Conservation (phyloP, 2,797 vertebrate species). For the Phoxinus dragarum region DNA sequence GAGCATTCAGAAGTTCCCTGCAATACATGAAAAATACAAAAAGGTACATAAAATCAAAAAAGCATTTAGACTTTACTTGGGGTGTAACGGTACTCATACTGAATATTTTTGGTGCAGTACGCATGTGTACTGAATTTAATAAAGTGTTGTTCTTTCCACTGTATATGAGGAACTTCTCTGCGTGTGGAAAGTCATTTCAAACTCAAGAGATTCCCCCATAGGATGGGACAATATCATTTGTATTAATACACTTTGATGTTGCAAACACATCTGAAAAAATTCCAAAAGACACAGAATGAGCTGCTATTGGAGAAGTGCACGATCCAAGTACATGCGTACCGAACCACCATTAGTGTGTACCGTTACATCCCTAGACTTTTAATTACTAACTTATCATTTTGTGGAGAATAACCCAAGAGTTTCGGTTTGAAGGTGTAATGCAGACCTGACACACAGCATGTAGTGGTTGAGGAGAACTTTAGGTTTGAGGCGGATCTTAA, state of each 20-base stretch:
- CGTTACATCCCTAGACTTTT: neutral
- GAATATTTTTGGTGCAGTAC: neutral
- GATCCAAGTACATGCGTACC: neutral
- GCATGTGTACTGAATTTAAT: neutral
- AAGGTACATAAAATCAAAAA: constrained; percentile 1
- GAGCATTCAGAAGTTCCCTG: constrained; percentile 93
- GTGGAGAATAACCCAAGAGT: neutral
- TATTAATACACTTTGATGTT: neutral
- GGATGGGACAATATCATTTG: neutral
- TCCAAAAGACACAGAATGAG: neutral
- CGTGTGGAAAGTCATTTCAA: no score
- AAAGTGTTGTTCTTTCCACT: no score
- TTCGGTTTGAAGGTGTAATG: neutral
- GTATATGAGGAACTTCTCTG: no score
- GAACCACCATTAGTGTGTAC: neutral
- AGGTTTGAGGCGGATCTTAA: constrained; percentile 97
- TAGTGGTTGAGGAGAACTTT: constrained; percentile 99
- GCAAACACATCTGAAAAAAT: neutral
- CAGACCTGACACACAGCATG: constrained; percentile 92
- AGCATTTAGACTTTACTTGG: neutral
- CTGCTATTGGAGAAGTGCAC: neutral
- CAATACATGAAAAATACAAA: neutral
- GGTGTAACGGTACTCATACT: neutral
- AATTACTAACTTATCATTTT: no score
- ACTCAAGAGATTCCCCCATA: neutral